phyloP scores from a whole-genome alignment of 2,113 vertebrate species.

The Oryzias curvinotus region DNA sequence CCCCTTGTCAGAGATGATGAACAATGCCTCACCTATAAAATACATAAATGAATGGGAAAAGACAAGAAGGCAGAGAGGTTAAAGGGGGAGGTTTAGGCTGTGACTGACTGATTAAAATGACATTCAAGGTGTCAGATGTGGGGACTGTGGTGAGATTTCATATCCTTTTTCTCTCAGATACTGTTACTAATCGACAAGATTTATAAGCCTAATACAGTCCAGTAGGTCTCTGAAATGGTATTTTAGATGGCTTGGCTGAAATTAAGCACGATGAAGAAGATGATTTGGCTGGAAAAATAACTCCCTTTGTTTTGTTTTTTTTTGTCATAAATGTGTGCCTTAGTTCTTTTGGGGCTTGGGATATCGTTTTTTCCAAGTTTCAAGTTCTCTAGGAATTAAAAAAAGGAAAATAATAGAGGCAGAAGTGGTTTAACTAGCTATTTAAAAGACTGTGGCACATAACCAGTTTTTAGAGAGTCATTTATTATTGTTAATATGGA shows the following conservation, averaged over 20 bases:
- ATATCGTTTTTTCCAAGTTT: too few relatives aligned
- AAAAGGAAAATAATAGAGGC: too few relatives aligned
- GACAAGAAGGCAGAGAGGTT: slow-evolving; percentile 29
- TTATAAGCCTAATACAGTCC: slow-evolving; percentile 55
- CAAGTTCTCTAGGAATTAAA: too few relatives aligned
- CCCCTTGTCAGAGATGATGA: too few relatives aligned
- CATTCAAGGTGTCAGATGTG: slow-evolving; percentile 59
- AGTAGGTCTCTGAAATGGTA: slow-evolving; percentile 40
- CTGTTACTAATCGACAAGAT: slow-evolving; percentile 47
- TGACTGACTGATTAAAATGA: slow-evolving; percentile 68
- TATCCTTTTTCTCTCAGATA: slow-evolving; percentile 36
- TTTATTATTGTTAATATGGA: too few relatives aligned
- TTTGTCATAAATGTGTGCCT: too few relatives aligned
- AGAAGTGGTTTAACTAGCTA: too few relatives aligned
- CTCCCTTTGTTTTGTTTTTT: slow-evolving; percentile 16
- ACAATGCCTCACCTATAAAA: too few relatives aligned
- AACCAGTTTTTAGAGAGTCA: too few relatives aligned
- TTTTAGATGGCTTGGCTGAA: slow-evolving; percentile 43
- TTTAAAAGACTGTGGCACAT: too few relatives aligned
- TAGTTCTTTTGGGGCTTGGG: too few relatives aligned
- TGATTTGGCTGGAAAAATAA: slow-evolving; percentile 1
- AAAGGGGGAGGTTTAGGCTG: slow-evolving; percentile 45
- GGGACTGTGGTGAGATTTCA: slow-evolving; percentile 50
- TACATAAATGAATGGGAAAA: neutral
- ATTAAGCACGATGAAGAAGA: slow-evolving; percentile 36